Evolutionary conservation across 1,140 invertebrate species (phyloP).

Genomic region (Hetaerina americana): DNA sequence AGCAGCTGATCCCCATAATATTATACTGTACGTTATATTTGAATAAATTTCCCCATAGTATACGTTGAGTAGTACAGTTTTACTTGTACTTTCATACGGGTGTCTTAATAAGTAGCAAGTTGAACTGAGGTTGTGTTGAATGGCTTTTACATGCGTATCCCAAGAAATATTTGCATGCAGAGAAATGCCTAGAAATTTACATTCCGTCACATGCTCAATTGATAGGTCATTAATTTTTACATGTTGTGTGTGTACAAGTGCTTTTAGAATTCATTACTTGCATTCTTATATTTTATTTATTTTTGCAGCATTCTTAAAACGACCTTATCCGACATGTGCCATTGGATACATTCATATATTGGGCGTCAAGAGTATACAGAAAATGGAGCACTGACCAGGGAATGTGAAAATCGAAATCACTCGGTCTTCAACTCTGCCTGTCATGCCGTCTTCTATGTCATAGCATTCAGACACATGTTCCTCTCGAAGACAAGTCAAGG

Average conservation of each 20-base stretch:
- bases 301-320: conserved; percentile 44
- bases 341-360: conserved; percentile 66
- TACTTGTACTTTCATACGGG: no score
- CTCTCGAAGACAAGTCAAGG: conserved; percentile 59
- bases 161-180: no score
- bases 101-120: no score
- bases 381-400: conserved; percentile 27
- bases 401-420: conserved; percentile 48
- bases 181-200: no score
- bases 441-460: conserved; percentile 80
- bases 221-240: no score
- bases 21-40: no score
- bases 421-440: conserved; percentile 79
- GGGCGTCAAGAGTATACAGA: conserved; percentile 38
- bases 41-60: no score
- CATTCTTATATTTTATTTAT: conserved; percentile 15
- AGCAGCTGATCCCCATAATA: no score
- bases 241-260: not conserved
- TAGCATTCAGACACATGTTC: conserved; percentile 75
- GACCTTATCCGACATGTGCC: conserved; percentile 46
- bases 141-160: no score
- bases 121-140: no score
- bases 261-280: conserved; percentile 3
- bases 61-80: no score
- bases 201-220: no score